Percentiles rank a stretch among this genome's conserved stretches.
Conservation (phyloP, 1,140 invertebrate genomes). For the Pissodes strobi region DNA sequence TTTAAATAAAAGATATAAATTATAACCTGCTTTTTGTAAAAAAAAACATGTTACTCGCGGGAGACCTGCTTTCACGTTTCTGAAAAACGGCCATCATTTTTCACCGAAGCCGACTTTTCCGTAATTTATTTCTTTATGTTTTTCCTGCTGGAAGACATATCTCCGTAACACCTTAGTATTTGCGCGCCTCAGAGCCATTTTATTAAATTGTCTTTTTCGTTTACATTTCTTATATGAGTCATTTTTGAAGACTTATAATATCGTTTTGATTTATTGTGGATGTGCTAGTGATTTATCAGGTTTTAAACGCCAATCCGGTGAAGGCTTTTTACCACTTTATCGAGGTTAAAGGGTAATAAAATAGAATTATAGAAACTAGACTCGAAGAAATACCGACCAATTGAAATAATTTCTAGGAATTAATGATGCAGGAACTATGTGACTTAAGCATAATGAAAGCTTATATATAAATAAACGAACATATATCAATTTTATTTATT, state of each 20-base stretch:
- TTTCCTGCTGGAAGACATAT: conserved; percentile 9
- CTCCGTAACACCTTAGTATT: conserved; percentile 15
- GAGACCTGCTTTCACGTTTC: background rate
- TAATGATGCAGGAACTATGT: too few species aligned
- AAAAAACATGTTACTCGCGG: conserved; percentile 4
- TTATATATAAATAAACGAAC: too few species aligned
- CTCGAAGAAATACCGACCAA: too few species aligned
- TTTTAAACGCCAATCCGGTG: background rate
- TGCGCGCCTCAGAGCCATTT: background rate
- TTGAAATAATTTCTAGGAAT: too few species aligned
- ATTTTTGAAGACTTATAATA: background rate
- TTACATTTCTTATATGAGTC: conserved; percentile 6
- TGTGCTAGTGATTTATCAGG: background rate
- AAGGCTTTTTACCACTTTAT: too few species aligned
- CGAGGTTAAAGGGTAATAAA: too few species aligned
- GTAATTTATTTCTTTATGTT: conserved; percentile 14
- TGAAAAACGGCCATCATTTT: conserved; percentile 20
- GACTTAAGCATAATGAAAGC: too few species aligned
- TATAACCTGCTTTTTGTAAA: background rate
- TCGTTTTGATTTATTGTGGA: background rate
- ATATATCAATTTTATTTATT: too few species aligned
- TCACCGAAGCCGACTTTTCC: conserved; percentile 4
- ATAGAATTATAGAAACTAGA: too few species aligned
- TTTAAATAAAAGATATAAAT: conserved; percentile 3
- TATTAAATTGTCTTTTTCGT: conserved; percentile 3